phyloP scores from a whole-genome alignment of 2,888 invertebrate species.

The Sepioteuthis lessoniana region DNA sequence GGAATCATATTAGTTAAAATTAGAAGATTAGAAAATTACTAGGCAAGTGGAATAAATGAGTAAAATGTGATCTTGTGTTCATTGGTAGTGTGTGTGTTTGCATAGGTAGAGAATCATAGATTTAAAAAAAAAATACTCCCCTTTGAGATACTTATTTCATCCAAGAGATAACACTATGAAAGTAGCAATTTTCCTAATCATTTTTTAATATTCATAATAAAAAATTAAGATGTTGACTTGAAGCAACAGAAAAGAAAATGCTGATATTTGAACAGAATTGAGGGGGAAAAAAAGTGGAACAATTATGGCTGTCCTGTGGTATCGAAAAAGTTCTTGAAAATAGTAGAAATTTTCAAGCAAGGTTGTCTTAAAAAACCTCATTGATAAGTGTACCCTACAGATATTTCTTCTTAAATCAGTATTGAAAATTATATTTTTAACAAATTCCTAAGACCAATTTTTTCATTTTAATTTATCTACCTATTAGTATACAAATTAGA shows the following conservation, averaged over 20 bases:
- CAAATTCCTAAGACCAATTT: too few species aligned
- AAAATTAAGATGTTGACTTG: background rate
- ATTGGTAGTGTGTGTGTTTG: background rate
- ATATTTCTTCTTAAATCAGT: too few species aligned
- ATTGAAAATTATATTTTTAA: too few species aligned
- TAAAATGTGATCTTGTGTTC: background rate
- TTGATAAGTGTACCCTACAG: too few species aligned
- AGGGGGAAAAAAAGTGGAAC: too few species aligned
- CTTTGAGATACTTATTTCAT: background rate
- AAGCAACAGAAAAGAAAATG: background rate
- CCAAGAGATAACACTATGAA: background rate
- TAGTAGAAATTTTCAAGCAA: too few species aligned
- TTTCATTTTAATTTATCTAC: too few species aligned
- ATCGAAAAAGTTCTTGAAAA: too few species aligned
- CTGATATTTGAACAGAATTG: background rate
- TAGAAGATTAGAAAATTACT: constrained; percentile 10
- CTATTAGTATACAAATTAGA: too few species aligned
- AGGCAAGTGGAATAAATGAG: background rate
- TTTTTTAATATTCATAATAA: constrained; percentile 12
- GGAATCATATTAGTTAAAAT: background rate
- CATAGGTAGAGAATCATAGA: background rate
- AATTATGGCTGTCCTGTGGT: too few species aligned
- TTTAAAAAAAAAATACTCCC: background rate
- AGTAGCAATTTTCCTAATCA: constrained; percentile 21
- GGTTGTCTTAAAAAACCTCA: too few species aligned